Evolutionary conservation across 2,888 invertebrate genomes (phyloP).

Genomic region (Orthosia gracilis): DNA sequence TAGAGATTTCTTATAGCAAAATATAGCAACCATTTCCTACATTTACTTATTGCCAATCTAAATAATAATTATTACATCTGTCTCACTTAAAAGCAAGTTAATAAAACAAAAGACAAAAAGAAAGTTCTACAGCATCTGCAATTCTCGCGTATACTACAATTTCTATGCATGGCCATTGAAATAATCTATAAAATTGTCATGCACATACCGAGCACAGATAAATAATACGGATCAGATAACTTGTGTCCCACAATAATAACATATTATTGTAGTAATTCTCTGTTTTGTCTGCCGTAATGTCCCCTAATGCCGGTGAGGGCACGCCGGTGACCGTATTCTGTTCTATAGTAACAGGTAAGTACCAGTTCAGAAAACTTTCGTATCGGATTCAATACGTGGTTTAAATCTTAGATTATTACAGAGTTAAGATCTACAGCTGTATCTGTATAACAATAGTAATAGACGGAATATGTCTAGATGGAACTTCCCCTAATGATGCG

Average conservation of each 20-base stretch:
- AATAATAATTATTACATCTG: too few relatives aligned
- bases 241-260: slow-evolving; percentile 87
- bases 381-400: slow-evolving; percentile 46
- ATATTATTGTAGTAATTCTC: slow-evolving; percentile 86
- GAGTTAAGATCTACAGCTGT: neutral
- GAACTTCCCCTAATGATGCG: neutral
- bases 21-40: too few relatives aligned
- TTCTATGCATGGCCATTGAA: slow-evolving; percentile 84
- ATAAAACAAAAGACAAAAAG: too few relatives aligned
- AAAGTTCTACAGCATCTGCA: slow-evolving; percentile 43
- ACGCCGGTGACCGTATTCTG: slow-evolving; percentile 53
- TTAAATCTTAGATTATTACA: slow-evolving; percentile 53
- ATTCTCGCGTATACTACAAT: slow-evolving; percentile 65
- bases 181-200: slow-evolving; percentile 89
- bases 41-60: too few relatives aligned
- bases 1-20: too few relatives aligned
- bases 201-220: slow-evolving; percentile 85
- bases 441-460: neutral
- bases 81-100: too few relatives aligned
- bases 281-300: slow-evolving; percentile 77
- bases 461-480: neutral
- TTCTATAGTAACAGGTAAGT: slow-evolving; percentile 45
- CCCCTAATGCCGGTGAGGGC: slow-evolving; percentile 69
- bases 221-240: slow-evolving; percentile 88
- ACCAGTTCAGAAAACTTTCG: slow-evolving; percentile 64